Evolutionary conservation across 2,113 vertebrate species (phyloP).

Genomic region (Sciurus niger): DNA sequence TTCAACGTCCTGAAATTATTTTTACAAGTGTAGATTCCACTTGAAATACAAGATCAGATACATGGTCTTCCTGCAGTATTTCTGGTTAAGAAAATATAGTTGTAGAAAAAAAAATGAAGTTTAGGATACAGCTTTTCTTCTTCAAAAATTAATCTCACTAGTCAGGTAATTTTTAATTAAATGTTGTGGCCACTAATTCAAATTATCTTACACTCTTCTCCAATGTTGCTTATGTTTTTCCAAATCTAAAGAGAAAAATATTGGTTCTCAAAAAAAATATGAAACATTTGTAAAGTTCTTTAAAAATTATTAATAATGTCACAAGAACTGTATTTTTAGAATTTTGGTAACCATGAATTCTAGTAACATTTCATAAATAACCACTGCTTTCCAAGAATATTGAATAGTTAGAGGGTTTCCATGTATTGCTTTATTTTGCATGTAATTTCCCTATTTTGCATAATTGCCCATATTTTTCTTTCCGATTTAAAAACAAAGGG

Average conservation of each 20-base stretch:
- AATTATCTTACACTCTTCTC: background rate
- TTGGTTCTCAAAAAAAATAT: background rate
- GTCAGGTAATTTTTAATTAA: background rate
- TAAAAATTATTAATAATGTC: background rate
- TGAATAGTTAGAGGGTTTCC: background rate
- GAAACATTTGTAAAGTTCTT: background rate
- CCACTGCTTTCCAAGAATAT: background rate
- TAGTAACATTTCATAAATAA: too few relatives aligned
- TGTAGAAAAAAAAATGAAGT: background rate
- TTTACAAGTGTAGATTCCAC: background rate
- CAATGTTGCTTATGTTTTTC: background rate
- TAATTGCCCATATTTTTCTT: background rate
- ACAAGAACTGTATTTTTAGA: background rate
- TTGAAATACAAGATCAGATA: background rate
- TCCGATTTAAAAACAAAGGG: background rate
- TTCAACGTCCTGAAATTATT: background rate
- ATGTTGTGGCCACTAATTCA: background rate
- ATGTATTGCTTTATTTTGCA: background rate
- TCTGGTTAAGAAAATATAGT: constrained; percentile 3
- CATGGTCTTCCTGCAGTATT: background rate
- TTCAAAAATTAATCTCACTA: constrained; percentile 12
- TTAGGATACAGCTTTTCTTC: background rate
- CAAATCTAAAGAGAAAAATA: background rate
- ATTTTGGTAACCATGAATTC: background rate
- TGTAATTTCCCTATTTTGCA: background rate